Conservation (phyloP, 1,140 invertebrate genomes). For the Pomacea maculata region DNA sequence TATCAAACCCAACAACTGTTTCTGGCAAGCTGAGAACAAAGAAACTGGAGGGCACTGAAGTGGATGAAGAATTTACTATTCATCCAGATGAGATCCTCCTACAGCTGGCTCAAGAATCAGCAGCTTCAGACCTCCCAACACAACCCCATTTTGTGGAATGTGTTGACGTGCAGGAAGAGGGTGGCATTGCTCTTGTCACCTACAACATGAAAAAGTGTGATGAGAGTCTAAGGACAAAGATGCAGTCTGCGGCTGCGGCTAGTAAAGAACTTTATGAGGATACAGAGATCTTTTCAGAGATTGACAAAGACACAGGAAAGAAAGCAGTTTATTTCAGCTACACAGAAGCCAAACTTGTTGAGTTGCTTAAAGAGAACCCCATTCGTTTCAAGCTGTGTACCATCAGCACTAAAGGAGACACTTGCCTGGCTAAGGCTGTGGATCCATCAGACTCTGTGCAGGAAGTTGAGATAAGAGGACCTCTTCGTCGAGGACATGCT, state of each 20-base stretch:
- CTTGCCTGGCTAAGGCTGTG: conserved; percentile 10
- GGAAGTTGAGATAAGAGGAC: conserved; percentile 43
- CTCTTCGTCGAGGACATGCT: conserved; percentile 48
- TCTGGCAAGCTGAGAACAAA: no score
- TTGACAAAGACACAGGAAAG: conserved; percentile 9
- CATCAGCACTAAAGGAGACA: conserved; percentile 3
- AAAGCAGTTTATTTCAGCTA: conserved; percentile 23
- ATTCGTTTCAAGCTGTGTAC: conserved; percentile 28
- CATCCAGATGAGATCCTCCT: conserved; percentile 41
- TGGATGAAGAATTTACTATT: background rate
- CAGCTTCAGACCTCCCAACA: background rate
- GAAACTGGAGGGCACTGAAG: no score
- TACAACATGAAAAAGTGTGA: conserved; percentile 12
- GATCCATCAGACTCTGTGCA: conserved; percentile 14
- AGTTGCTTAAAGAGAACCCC: conserved; percentile 26
- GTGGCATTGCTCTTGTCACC: conserved; percentile 34
- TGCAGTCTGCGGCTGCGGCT: conserved; percentile 11
- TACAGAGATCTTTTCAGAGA: conserved; percentile 19
- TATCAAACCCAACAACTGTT: no score
- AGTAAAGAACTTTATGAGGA: conserved; percentile 22
- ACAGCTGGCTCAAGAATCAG: conserved; percentile 32
- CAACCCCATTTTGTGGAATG: conserved; percentile 20
- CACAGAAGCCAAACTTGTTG: conserved; percentile 23
- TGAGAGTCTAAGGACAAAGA: conserved; percentile 12
- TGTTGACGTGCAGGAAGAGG: conserved; percentile 31